A percentile compares a stretch with the other conserved stretches of the same genome.
These are phyloP conservation scores for Chloroceryle aenea DNA, from an alignment of 2,113 vertebrate species.

Conservation along the genomic window DNA sequence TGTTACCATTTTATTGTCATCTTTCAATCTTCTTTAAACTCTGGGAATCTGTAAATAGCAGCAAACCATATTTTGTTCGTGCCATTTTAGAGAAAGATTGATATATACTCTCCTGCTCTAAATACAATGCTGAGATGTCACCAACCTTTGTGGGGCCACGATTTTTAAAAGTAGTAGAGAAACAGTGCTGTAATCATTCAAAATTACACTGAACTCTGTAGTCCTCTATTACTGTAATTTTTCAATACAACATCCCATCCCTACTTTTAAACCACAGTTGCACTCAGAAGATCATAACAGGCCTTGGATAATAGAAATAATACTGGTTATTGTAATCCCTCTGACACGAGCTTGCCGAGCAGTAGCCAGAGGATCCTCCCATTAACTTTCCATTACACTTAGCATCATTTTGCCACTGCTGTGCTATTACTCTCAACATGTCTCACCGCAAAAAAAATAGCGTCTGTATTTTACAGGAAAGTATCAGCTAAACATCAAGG, in stretches of 20 bases:
- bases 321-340: conserved; percentile 38
- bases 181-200: conserved; percentile 29
- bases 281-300: conserved; percentile 40
- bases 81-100: conserved; percentile 21
- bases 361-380: conserved; percentile 3
- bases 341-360: conserved; percentile 2
- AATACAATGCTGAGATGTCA: background rate
- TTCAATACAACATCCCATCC: conserved; percentile 29
- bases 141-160: background rate
- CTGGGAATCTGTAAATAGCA: conserved; percentile 14
- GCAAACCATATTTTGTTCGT: background rate
- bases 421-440: background rate
- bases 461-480: background rate
- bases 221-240: conserved; percentile 50
- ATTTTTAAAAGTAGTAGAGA: conserved; percentile 17
- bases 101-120: background rate
- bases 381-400: conserved; percentile 48
- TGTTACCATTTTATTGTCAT: conserved; percentile 5
- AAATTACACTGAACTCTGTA: background rate
- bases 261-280: conserved; percentile 28
- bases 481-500: background rate
- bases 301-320: conserved; percentile 58
- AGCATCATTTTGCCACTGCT: background rate
- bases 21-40: conserved; percentile 42
- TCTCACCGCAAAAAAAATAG: conserved; percentile 23